Conservation (phyloP, 2,797 vertebrate genomes). For the Peromyscus nudipes region DNA sequence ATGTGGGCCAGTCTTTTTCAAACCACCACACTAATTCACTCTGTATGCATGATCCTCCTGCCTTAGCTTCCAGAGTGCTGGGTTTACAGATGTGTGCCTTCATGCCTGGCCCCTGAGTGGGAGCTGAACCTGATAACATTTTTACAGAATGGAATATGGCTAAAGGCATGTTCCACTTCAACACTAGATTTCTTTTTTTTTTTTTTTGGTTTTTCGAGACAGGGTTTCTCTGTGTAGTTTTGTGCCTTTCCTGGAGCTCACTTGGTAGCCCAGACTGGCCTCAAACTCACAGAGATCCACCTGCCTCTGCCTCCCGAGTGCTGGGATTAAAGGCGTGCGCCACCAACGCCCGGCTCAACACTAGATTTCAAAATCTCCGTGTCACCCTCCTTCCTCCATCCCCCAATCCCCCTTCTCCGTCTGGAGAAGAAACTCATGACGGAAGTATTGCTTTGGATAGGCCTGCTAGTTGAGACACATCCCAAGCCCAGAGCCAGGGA, state of each 20-base stretch:
- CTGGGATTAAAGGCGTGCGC: no score
- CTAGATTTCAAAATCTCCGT: slow-evolving; percentile 11
- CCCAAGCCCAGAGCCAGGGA: background rate
- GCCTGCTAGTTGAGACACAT: background rate
- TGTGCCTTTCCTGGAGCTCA: no score
- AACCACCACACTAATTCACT: background rate
- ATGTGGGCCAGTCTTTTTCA: background rate
- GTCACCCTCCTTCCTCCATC: background rate
- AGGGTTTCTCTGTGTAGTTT: no score
- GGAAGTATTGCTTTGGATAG: background rate
- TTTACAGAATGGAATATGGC: background rate
- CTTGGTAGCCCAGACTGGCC: no score
- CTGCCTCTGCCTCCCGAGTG: no score
- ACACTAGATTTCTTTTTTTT: background rate
- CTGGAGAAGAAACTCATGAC: background rate
- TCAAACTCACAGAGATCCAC: no score
- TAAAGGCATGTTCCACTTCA: slow-evolving; percentile 9
- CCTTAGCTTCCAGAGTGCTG: background rate
- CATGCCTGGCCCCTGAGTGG: background rate
- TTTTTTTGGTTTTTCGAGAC: no score
- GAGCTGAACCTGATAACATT: background rate
- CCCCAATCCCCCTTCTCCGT: background rate
- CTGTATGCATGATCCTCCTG: background rate
- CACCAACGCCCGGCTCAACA: no score
- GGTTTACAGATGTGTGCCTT: no score